Evolutionary conservation across 2,797 vertebrate species (phyloP), one percentile per base, ranked within the genome.

Genomic region (Tenualosa ilisha): DNA sequence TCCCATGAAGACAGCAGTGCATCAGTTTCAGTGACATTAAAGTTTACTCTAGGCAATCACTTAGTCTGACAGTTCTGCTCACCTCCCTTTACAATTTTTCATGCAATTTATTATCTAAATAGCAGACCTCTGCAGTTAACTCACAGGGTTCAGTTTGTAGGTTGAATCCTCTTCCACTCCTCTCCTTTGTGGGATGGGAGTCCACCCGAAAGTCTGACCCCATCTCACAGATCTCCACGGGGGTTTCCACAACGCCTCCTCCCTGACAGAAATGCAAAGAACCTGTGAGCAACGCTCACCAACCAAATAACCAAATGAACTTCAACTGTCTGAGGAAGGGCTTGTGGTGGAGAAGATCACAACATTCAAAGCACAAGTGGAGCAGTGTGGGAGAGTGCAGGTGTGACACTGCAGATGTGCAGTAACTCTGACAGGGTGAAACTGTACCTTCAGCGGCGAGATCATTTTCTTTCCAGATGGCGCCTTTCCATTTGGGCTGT

Each of bases 261-360:
- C 87, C 82, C 86, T 89, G 65, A 65, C n/a, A 8, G 11, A 11
- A 82, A 31, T 13, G 40, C 2, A 84, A 54, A 81, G 20, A 20
- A 11, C 31, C 15, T 26, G 13, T 82, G 11, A 65, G 31, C 59
- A 81, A 51, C 8, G 0, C 22, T 56, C 54, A 22, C 17, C 17
- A 56, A 56, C n/a, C n/a, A n/a, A n/a, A n/a, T n/a, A 12, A 12
- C 53, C 1, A 15, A 54, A 54, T 3, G 15, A 15, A 54, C 53
- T 54, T 3, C 53, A 54, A 54, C 53, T 20, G 13, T 59, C 56
- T 59, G 20, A n/a, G 20, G 17, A 59, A 59, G 20, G 56, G 0
- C 22, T 20, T 53, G 51, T 53, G 51, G 13, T 53, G 11, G 51
- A 7, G 46, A 46, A 1, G 46, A 46, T 46, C 46, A 22, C 56